Evolutionary conservation across 2,888 invertebrate species (phyloP).

Genomic region (Monoplex corrugatus): DNA sequence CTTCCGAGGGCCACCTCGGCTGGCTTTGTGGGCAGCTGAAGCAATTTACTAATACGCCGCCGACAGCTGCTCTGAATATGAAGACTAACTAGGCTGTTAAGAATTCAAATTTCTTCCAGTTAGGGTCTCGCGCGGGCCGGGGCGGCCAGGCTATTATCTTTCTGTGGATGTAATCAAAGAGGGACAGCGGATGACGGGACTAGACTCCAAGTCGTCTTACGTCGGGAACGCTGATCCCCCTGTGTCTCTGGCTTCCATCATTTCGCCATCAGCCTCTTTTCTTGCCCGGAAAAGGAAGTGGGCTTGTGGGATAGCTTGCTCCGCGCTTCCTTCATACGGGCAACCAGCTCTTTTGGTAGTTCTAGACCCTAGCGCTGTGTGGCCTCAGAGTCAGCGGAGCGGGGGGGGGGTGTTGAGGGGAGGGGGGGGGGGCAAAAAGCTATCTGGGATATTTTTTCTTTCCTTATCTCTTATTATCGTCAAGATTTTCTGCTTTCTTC

Average conservation of each 20-base stretch:
- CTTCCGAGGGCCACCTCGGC: not conserved
- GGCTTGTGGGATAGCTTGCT: not conserved
- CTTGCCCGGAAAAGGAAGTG: not conserved
- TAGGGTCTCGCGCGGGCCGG: conserved; percentile 22
- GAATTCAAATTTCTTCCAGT: conserved; percentile 40
- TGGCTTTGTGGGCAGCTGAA: conserved; percentile 32
- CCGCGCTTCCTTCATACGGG: not conserved
- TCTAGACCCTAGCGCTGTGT: too few species aligned
- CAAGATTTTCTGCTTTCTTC: too few species aligned
- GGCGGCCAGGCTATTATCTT: conserved; percentile 29
- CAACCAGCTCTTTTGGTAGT: too few species aligned
- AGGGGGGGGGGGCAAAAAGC: too few species aligned
- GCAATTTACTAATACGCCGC: conserved; percentile 28
- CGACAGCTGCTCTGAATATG: conserved; percentile 43
- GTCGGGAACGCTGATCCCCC: conserved; percentile 29
- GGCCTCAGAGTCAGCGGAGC: too few species aligned
- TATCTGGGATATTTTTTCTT: too few species aligned
- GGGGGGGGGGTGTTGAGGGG: too few species aligned
- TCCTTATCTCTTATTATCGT: too few species aligned
- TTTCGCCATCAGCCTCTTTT: not conserved
- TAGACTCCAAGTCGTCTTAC: conserved; percentile 39
- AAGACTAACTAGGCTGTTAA: conserved; percentile 43
- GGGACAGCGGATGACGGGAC: not conserved
- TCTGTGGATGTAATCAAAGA: conserved; percentile 33
- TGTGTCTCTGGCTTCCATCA: conserved; percentile 30